Evolutionary conservation across 2,888 invertebrate genomes (phyloP).

Genomic region (Hermaeophaga mercurialis): DNA sequence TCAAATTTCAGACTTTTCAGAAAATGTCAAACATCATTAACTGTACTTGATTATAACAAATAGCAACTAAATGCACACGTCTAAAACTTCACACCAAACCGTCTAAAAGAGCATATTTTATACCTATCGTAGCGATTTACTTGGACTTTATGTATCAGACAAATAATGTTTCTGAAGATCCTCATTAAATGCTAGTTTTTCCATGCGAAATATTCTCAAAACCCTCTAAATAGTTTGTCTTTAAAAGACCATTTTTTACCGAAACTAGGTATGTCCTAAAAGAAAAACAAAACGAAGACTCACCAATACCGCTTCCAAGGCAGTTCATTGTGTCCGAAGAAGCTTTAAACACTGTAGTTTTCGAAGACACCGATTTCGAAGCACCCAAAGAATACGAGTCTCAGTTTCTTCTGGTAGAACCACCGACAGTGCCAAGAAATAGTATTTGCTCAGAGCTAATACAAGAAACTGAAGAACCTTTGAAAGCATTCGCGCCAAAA

Average conservation of each 20-base stretch:
- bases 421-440: constrained; percentile 46
- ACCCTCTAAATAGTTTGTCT: neutral
- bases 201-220: too few relatives aligned
- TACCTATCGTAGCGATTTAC: too few relatives aligned
- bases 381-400: constrained; percentile 32
- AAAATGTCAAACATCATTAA: too few relatives aligned
- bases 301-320: constrained; percentile 40
- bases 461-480: constrained; percentile 60
- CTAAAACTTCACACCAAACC: too few relatives aligned
- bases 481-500: constrained; percentile 45
- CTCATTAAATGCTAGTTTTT: too few relatives aligned
- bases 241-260: neutral
- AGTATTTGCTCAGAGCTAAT: constrained; percentile 53
- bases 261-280: constrained; percentile 35
- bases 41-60: too few relatives aligned
- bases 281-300: constrained; percentile 30
- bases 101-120: too few relatives aligned
- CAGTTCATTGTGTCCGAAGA: constrained; percentile 41
- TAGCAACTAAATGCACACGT: too few relatives aligned
- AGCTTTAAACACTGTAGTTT: constrained; percentile 28
- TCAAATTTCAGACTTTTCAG: too few relatives aligned
- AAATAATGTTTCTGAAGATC: too few relatives aligned
- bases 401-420: constrained; percentile 48
- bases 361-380: constrained; percentile 29
- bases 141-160: too few relatives aligned